These are phyloP conservation scores for Cryptoblepharus egeriae DNA, from an alignment of 2,797 vertebrate species.

Conservation along the genomic window DNA sequence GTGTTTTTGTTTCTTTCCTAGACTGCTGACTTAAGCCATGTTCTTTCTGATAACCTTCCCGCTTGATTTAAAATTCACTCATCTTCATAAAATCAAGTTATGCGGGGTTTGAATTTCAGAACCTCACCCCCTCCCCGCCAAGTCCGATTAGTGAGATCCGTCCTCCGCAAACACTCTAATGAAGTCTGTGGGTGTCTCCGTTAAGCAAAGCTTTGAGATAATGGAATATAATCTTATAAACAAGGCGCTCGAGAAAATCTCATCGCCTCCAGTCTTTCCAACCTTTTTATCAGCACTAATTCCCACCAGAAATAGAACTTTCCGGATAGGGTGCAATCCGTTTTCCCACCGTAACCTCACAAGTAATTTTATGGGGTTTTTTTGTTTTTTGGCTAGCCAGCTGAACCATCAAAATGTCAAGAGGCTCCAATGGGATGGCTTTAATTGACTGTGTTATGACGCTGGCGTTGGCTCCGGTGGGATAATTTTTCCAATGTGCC, in stretches of 20 bases:
- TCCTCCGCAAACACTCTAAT: constrained; percentile 33
- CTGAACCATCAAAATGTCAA: constrained; percentile 48
- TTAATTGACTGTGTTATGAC: constrained; percentile 36
- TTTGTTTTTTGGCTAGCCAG: constrained; percentile 32
- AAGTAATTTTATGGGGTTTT: constrained; percentile 46
- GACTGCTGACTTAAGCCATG: constrained; percentile 22
- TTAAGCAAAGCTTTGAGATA: constrained; percentile 43
- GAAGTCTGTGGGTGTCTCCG: constrained; percentile 42
- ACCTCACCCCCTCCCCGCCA: constrained; percentile 5
- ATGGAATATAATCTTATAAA: constrained; percentile 6
- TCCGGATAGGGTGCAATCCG: constrained; percentile 46
- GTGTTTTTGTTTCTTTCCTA: constrained; percentile 26
- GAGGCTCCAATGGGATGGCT: neutral
- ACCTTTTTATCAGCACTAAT: constrained; percentile 25
- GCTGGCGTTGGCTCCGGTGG: constrained; percentile 11
- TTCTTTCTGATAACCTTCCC: constrained; percentile 16
- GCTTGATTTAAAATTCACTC: constrained; percentile 49
- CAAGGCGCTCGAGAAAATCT: constrained; percentile 38
- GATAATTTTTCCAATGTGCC: constrained; percentile 43
- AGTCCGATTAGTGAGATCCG: constrained; percentile 23
- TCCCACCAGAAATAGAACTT: constrained; percentile 51
- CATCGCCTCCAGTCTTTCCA: constrained; percentile 21
- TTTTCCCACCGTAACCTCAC: constrained; percentile 46
- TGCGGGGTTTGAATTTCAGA: constrained; percentile 38
- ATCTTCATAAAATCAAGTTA: constrained; percentile 36